Percentiles rank a stretch among this genome's conserved stretches.
Conservation (phyloP, 2,888 invertebrate species). For the Conistra vaccinii region DNA sequence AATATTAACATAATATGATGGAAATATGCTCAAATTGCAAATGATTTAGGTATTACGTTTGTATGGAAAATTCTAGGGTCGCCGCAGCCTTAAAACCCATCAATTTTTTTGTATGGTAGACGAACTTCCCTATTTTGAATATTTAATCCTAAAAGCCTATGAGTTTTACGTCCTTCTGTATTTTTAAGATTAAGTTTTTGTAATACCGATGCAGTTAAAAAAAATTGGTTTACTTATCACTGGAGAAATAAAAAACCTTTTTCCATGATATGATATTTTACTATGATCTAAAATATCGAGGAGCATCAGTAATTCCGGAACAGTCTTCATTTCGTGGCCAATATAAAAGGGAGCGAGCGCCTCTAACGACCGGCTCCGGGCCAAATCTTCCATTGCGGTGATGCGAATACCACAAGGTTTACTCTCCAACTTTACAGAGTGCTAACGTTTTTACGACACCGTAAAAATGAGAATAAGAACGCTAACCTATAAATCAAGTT, state of each 20-base stretch:
- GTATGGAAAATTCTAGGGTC: no score
- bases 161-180: no score
- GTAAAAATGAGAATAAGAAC: constrained; percentile 58
- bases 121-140: not conserved
- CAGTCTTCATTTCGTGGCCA: constrained; percentile 39
- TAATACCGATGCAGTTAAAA: no score
- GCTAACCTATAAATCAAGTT: constrained; percentile 53
- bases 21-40: no score
- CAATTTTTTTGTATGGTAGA: constrained; percentile 10
- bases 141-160: not conserved
- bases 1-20: no score
- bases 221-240: no score
- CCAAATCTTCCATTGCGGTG: constrained; percentile 53
- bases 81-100: not conserved
- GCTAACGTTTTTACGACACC: constrained; percentile 60
- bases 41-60: no score
- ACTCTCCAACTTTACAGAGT: constrained; percentile 52
- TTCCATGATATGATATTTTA: not conserved
- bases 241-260: not conserved
- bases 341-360: constrained; percentile 48
- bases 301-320: constrained; percentile 29
- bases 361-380: constrained; percentile 48
- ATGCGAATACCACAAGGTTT: constrained; percentile 59
- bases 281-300: constrained; percentile 23
- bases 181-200: no score